phyloP scores from a whole-genome alignment of 1,140 invertebrate species.

The Diabrotica virgifera region DNA sequence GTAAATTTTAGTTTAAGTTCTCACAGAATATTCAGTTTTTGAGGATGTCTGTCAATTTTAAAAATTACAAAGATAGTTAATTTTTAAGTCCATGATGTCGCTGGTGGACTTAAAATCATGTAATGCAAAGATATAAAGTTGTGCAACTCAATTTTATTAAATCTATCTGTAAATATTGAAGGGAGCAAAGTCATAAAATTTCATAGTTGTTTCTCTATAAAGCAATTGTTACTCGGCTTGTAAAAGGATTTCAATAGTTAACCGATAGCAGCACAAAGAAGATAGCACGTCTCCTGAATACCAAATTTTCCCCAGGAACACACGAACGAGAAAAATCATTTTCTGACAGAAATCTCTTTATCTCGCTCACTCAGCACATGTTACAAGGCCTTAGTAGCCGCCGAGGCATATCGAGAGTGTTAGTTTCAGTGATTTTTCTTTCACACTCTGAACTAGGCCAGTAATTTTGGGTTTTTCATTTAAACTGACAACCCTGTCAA shows the following conservation, averaged over 20 bases:
- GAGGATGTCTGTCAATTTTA: no score
- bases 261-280: slow-evolving; percentile 21
- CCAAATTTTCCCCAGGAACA: slow-evolving; percentile 15
- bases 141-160: neutral
- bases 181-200: slow-evolving; percentile 25
- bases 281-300: slow-evolving; percentile 21
- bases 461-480: no score
- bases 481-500: no score
- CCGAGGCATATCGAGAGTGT: slow-evolving; percentile 3
- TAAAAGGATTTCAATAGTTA: slow-evolving; percentile 26
- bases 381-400: slow-evolving; percentile 11
- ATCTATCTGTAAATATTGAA: neutral
- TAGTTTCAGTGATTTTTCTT: slow-evolving; percentile 10
- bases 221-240: slow-evolving; percentile 3
- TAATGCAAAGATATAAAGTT: no score
- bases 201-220: slow-evolving; percentile 26
- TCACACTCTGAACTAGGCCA: no score
- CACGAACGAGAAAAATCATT: slow-evolving; percentile 20
- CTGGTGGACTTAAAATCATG: no score
- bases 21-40: no score
- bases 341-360: slow-evolving; percentile 24
- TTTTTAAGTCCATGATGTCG: no score
- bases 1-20: no score
- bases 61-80: no score
- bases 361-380: slow-evolving; percentile 26